Conservation (phyloP, 2,797 vertebrate species). For the Sebastes reedi region DNA sequence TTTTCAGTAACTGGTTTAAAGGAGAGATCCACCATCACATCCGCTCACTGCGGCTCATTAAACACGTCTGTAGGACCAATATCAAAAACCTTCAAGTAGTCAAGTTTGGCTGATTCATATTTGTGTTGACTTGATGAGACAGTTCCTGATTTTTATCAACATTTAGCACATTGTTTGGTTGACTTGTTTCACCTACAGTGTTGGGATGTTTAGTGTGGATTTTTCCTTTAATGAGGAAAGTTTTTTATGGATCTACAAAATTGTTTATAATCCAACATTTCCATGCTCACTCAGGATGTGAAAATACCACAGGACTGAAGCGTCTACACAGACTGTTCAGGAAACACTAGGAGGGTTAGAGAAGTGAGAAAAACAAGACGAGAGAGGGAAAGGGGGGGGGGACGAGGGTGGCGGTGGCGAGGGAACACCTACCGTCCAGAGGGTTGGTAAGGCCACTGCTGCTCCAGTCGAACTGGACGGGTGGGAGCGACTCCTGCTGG, state of each 20-base stretch:
- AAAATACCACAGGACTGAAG: background rate
- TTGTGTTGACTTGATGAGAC: background rate
- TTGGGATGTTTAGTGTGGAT: background rate
- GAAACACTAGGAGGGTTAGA: background rate
- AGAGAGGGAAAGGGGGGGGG: constrained; percentile 25
- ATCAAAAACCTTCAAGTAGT: background rate
- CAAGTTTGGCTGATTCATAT: background rate
- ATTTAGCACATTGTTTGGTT: background rate
- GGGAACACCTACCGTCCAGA: constrained; percentile 93
- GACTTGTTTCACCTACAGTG: background rate
- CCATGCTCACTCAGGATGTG: background rate
- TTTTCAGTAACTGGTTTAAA: background rate
- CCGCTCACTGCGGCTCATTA: background rate
- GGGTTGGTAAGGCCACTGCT: constrained; percentile 99
- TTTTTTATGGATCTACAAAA: background rate
- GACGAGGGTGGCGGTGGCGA: constrained; percentile 60
- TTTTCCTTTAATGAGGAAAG: background rate
- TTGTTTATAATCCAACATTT: background rate
- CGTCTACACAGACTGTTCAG: background rate
- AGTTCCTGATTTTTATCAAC: background rate
- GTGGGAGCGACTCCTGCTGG: constrained; percentile 94
- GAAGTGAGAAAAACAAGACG: background rate
- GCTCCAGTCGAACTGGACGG: constrained; percentile 99
- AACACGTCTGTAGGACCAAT: background rate
- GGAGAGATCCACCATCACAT: constrained; percentile 20